These are phyloP conservation scores for Mesochorus sp. DNA, from an alignment of 2,888 invertebrate species.

Conservation along the genomic window DNA sequence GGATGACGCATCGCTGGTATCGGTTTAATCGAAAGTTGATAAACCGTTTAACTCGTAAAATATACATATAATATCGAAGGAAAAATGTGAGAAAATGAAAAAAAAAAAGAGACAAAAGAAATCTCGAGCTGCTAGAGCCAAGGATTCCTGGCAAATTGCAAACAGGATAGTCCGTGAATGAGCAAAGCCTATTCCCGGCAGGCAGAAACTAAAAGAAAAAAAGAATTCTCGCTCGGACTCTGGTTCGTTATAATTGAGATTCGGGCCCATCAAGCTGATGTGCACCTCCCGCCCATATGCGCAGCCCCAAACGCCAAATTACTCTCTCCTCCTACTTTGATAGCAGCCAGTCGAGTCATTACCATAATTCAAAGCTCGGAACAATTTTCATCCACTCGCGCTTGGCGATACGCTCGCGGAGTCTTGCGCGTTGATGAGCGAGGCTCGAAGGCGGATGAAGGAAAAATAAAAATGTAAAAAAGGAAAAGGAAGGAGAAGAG, in stretches of 20 bases:
- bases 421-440: background rate
- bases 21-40: background rate
- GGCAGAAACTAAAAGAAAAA: background rate
- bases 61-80: no score
- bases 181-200: conserved; percentile 10
- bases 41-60: background rate
- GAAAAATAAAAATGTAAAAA: background rate
- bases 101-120: background rate
- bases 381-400: conserved; percentile 52
- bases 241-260: conserved; percentile 54
- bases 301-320: conserved; percentile 41
- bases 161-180: conserved; percentile 9
- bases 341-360: conserved; percentile 55
- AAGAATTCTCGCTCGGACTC: background rate
- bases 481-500: background rate
- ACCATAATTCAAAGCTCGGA: conserved; percentile 54
- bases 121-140: conserved; percentile 21
- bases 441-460: background rate
- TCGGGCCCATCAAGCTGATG: conserved; percentile 52
- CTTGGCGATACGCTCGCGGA: conserved; percentile 18
- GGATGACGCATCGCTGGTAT: no score
- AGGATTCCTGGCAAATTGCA: conserved; percentile 48
- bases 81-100: background rate
- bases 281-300: conserved; percentile 21
- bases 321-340: conserved; percentile 26